Conservation (phyloP, 1,140 invertebrate genomes). For the Eulimnadia texana region DNA sequence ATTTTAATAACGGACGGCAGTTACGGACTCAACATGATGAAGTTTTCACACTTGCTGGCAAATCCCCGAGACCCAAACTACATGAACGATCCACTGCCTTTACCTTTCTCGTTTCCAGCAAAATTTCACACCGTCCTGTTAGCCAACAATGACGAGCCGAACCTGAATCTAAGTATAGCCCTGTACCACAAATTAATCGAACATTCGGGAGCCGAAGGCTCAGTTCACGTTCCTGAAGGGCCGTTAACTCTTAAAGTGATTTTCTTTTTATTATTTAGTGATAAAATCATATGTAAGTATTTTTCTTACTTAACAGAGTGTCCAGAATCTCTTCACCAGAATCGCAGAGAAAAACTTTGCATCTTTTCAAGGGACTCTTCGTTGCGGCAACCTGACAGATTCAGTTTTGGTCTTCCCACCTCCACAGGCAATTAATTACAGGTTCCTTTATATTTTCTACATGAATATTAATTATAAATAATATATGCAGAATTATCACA, state of each 20-base stretch:
- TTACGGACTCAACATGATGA: conserved; percentile 48
- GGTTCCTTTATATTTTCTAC: not conserved
- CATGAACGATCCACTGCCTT: conserved; percentile 36
- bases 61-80: conserved; percentile 29
- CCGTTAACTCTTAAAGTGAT: conserved; percentile 34
- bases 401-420: conserved; percentile 59
- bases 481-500: conserved; percentile 30
- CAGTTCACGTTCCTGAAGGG: conserved; percentile 45
- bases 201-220: conserved; percentile 46
- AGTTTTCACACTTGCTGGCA: conserved; percentile 35
- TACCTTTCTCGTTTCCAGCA: conserved; percentile 65
- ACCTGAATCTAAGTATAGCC: conserved; percentile 24
- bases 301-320: conserved; percentile 27
- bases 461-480: not conserved
- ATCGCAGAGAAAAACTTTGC: conserved; percentile 62
- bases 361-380: conserved; percentile 54
- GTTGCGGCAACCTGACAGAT: conserved; percentile 60
- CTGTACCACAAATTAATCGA: conserved; percentile 37
- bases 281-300: no score
- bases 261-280: no score
- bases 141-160: conserved; percentile 28
- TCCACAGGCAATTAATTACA: conserved; percentile 38
- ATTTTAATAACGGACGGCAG: conserved; percentile 52
- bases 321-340: conserved; percentile 51
- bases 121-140: conserved; percentile 62